Percentiles rank a stretch among this genome's conserved stretches.
These are phyloP conservation scores for Ceyx melanurus DNA, from an alignment of 2,113 vertebrate genomes.

Conservation along the genomic window DNA sequence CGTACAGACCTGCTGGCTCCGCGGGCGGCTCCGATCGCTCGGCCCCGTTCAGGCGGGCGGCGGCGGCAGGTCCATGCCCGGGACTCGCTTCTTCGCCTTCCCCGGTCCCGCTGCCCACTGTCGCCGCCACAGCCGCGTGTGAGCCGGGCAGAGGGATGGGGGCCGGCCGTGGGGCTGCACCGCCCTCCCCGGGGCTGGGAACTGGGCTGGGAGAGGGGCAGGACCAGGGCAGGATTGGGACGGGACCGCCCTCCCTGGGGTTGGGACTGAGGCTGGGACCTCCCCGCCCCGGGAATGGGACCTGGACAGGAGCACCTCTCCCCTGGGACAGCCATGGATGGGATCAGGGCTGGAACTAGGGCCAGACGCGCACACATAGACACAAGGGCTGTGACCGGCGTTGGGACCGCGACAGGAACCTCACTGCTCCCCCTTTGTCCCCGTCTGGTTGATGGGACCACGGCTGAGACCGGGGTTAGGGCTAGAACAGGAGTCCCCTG, in stretches of 20 bases:
- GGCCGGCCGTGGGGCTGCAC: background rate
- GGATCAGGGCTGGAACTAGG: too few relatives aligned
- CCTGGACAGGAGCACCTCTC: background rate
- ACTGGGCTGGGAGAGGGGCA: background rate
- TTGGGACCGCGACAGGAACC: background rate
- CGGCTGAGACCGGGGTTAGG: background rate
- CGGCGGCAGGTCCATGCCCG: background rate
- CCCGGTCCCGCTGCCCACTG: background rate
- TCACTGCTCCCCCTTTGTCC: background rate
- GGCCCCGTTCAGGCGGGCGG: background rate
- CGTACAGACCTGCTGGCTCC: background rate
- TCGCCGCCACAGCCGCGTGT: background rate
- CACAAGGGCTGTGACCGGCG: background rate
- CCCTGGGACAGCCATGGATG: background rate
- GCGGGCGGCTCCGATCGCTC: background rate
- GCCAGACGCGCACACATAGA: too few relatives aligned
- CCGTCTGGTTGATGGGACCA: background rate
- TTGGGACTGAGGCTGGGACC: background rate
- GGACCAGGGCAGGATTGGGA: background rate
- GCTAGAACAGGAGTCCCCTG: background rate
- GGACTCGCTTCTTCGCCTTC: background rate
- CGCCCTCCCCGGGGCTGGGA: background rate
- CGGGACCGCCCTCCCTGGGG: background rate
- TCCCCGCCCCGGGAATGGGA: background rate
- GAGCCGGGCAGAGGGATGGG: background rate